Evolutionary conservation across 2,113 vertebrate genomes (phyloP), one percentile per base, ranked within the genome.

Genomic region (Prochilodus magdalenae): DNA sequence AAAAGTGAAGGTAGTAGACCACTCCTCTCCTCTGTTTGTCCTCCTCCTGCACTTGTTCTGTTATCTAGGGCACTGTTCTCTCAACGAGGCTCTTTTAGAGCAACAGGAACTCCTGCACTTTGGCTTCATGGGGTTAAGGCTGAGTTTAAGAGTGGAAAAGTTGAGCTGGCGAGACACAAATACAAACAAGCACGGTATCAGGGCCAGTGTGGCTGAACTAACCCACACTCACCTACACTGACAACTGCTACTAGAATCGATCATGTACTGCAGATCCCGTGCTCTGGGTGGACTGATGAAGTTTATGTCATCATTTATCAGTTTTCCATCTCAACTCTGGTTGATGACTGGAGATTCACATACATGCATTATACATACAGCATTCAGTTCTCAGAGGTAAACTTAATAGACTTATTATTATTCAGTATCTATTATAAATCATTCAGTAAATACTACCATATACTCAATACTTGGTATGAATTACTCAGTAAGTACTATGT

Each of bases 61-160:
- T 36, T 26, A 72, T 33, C 29, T 53, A 14, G 75, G 53, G 63
- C 40, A 74, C 73, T 55, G 11, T 66, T 16, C 65, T 24, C 40
- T 73, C 49, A 77, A n/a, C 36, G 44, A 60, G 30, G 67, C 22
- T 20, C 1, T 79, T 27, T 80, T 80, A n/a, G 62, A 75, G 70
- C 74, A 60, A 44, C 13, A 44, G 79, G 29, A 57, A 36, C 51
- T 30, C 26, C 27, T 47, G 26, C 11, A 71, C 51, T 62, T 84
- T 40, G 33, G 53, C 33, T 53, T 59, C 47, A 26, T 40, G 27
- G 18, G 27, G 1, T 20, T 13, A 18, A 44, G 63, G 70, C 59
- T 63, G 26, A 73, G 75, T 60, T 78, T 47, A 78, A 70, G 47
- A 85, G 74, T 73, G 73, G 73, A 73, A 82, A 63, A 78, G 70